A percentile compares a stretch with the other conserved stretches of the same genome.
phyloP scores from a whole-genome alignment of 92 coral and sea anemone species.

The Epizoanthus scotinus region DNA sequence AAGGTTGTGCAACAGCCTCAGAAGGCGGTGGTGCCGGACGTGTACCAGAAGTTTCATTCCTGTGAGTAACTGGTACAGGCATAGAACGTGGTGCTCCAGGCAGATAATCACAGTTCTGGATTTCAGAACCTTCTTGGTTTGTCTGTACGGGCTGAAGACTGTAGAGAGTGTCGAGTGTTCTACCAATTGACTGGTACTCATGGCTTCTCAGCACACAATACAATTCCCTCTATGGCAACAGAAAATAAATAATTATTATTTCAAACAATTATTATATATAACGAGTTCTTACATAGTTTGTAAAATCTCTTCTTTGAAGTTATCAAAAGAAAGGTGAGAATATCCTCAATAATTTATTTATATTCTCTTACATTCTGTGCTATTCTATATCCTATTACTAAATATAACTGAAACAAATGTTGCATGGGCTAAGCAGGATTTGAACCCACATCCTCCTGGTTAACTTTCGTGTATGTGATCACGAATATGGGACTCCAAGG shows the following conservation, averaged over 20 bases:
- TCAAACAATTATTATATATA: not conserved
- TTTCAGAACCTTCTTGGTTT: constrained; percentile 11
- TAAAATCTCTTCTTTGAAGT: no score
- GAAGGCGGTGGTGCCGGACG: not conserved
- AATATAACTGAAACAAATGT: no score
- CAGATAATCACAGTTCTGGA: constrained; percentile 44
- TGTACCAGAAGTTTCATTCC: not conserved
- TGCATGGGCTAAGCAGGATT: no score
- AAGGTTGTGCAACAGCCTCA: constrained; percentile 31
- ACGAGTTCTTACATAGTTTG: no score
- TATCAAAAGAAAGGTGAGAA: no score
- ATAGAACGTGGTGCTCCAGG: constrained; percentile 49
- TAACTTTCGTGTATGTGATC: no score
- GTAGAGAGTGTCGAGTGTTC: constrained; percentile 70
- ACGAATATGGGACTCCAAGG: no score
- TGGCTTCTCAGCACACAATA: constrained; percentile 76
- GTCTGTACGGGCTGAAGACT: constrained; percentile 63
- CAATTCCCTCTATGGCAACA: constrained; percentile 70
- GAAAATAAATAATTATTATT: not conserved
- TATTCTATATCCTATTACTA: no score
- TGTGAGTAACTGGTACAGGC: not conserved
- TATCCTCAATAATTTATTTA: no score
- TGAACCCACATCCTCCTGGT: no score
- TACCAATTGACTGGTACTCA: constrained; percentile 75
- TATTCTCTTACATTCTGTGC: no score